Conservation (phyloP, 2,888 invertebrate genomes). For the Euzetes globulus region DNA sequence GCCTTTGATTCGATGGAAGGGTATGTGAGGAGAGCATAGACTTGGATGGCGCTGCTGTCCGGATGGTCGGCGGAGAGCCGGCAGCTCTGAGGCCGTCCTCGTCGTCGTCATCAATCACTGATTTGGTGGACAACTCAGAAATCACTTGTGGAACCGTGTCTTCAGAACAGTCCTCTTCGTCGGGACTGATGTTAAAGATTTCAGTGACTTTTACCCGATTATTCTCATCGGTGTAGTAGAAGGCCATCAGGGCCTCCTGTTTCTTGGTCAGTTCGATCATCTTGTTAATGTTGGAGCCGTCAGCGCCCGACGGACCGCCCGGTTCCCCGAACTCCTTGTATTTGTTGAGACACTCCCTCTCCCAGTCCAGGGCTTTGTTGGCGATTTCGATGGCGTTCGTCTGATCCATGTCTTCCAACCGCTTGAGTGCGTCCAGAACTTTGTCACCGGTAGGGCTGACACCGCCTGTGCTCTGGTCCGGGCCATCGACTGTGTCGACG, state of each 20-base stretch:
- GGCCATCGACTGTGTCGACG: no score
- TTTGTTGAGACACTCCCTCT: constrained; percentile 38
- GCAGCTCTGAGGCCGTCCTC: constrained; percentile 13
- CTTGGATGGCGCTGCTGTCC: not conserved
- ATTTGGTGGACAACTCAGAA: not conserved
- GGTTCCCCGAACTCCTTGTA: constrained; percentile 15
- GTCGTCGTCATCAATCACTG: not conserved
- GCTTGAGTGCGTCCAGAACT: constrained; percentile 35
- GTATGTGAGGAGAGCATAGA: not conserved
- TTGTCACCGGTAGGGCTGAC: constrained; percentile 6
- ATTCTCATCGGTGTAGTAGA: constrained; percentile 71
- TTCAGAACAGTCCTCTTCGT: not conserved
- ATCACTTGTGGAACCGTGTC: not conserved
- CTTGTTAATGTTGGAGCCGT: constrained; percentile 53
- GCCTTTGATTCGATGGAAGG: constrained; percentile 7
- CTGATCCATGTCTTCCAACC: constrained; percentile 38
- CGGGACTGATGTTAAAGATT: constrained; percentile 64
- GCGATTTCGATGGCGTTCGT: constrained; percentile 40
- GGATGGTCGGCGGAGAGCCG: not conserved
- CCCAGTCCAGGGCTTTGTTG: constrained; percentile 41
- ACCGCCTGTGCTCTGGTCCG: no score
- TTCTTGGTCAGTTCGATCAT: constrained; percentile 64
- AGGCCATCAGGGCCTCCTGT: constrained; percentile 81
- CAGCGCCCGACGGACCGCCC: constrained; percentile 40
- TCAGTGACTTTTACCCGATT: constrained; percentile 78